These are phyloP conservation scores for Apamea anceps DNA, from an alignment of 2,888 invertebrate genomes.

Conservation along the genomic window DNA sequence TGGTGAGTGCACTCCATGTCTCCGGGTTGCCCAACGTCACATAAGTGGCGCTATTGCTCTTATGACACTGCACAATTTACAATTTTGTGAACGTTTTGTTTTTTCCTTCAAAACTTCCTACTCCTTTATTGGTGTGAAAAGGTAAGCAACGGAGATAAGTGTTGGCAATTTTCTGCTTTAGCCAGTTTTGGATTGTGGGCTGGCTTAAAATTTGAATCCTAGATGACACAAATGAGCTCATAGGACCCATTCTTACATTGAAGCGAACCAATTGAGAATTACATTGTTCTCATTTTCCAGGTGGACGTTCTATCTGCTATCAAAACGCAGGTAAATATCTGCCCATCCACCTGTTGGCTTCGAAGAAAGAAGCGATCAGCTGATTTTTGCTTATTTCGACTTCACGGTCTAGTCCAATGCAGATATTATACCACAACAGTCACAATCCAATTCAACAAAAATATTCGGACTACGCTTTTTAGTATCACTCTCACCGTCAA, in stretches of 20 bases:
- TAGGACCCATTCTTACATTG: not conserved
- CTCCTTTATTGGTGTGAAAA: not conserved
- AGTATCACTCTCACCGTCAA: conserved; percentile 48
- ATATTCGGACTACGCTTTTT: conserved; percentile 26
- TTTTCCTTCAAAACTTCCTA: not conserved
- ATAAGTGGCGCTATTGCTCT: conserved; percentile 58
- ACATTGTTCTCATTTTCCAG: not conserved
- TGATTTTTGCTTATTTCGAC: not conserved
- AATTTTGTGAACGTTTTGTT: conserved; percentile 44
- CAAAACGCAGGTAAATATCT: not conserved
- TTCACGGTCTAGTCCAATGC: not conserved
- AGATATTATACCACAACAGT: not conserved
- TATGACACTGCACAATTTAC: conserved; percentile 44
- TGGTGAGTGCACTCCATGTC: conserved; percentile 53
- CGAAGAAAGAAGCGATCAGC: not conserved
- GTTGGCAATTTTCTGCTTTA: not conserved
- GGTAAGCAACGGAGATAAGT: not conserved
- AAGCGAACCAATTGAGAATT: not conserved
- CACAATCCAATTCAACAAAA: conserved; percentile 1
- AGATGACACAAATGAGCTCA: not conserved
- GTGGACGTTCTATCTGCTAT: not conserved
- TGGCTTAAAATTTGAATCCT: not conserved
- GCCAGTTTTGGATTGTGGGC: not conserved
- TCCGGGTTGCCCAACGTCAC: conserved; percentile 44
- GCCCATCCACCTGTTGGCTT: not conserved